Evolutionary conservation across 2,113 vertebrate genomes (phyloP).

Genomic region (Kobus ellipsiprymnus): DNA sequence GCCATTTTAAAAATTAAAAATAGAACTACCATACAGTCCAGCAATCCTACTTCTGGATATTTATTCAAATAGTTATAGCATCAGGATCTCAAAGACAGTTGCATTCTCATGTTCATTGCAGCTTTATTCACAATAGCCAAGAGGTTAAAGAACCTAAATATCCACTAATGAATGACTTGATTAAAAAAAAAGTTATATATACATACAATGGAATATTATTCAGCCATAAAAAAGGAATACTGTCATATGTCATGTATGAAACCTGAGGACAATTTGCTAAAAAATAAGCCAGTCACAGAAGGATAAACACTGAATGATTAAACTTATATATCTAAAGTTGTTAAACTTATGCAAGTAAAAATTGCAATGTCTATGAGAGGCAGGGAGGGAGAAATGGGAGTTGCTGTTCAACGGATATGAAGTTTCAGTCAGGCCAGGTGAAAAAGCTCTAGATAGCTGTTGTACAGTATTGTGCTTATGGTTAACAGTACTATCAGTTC

Average conservation of each 20-base stretch:
- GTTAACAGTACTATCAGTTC: background rate
- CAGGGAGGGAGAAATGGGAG: background rate
- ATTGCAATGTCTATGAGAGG: background rate
- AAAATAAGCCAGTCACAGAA: background rate
- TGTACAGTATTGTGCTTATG: background rate
- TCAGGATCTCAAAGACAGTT: background rate
- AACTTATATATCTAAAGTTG: background rate
- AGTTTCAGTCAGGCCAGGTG: background rate
- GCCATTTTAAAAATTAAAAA: background rate
- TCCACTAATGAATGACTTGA: background rate
- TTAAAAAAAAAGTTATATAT: background rate
- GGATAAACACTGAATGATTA: background rate
- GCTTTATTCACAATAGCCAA: background rate
- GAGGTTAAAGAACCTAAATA: background rate
- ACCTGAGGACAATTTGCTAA: background rate
- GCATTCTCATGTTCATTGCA: background rate
- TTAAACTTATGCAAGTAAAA: background rate
- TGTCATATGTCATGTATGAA: background rate
- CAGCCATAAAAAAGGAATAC: background rate
- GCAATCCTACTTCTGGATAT: background rate
- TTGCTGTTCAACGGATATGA: background rate
- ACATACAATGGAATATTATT: background rate
- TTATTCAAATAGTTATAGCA: background rate
- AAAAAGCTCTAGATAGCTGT: background rate
- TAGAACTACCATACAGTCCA: background rate